phyloP scores from a whole-genome alignment of 2,797 vertebrate genomes.

The Calcarius lapponicus region DNA sequence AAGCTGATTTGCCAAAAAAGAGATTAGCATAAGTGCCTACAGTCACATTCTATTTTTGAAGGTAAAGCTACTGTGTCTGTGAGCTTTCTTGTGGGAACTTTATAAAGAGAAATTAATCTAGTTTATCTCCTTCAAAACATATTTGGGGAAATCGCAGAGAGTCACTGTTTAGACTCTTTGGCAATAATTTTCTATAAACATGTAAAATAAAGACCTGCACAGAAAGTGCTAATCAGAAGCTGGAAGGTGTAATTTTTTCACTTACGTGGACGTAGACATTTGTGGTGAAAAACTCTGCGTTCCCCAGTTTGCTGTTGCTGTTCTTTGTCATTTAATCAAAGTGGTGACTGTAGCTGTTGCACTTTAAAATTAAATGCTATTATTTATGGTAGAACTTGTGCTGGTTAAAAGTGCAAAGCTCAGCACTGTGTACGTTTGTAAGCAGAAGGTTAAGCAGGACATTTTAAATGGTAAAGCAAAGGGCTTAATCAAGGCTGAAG shows the following conservation, averaged over 20 bases:
- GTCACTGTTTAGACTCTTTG: slow-evolving; percentile 12
- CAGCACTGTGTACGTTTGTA: slow-evolving; percentile 55
- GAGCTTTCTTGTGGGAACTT: slow-evolving; percentile 71
- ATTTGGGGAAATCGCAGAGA: slow-evolving; percentile 7
- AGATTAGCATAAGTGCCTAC: slow-evolving; percentile 75
- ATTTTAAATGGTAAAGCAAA: slow-evolving; percentile 69
- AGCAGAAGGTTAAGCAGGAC: slow-evolving; percentile 69
- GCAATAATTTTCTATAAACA: slow-evolving; percentile 36
- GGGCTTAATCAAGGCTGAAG: slow-evolving; percentile 67
- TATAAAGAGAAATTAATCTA: slow-evolving; percentile 67
- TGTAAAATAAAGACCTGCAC: slow-evolving; percentile 11
- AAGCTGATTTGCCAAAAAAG: slow-evolving; percentile 77
- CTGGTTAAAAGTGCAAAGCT: slow-evolving; percentile 63
- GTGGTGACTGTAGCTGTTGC: slow-evolving; percentile 51
- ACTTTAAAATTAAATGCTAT: slow-evolving; percentile 68
- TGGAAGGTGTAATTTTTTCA: background rate
- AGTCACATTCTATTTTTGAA: slow-evolving; percentile 78
- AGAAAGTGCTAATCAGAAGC: slow-evolving; percentile 10
- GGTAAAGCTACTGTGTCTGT: slow-evolving; percentile 72
- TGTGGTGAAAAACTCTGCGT: background rate
- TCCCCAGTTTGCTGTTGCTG: slow-evolving; percentile 10
- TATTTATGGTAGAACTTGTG: slow-evolving; percentile 56
- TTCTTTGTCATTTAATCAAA: slow-evolving; percentile 70
- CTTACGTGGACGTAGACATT: background rate
- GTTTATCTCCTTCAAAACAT: slow-evolving; percentile 63